Percentiles rank a stretch among this genome's conserved stretches.
Evolutionary conservation across 2,888 invertebrate species (phyloP).

Genomic region (Eupithecia centaureata): DNA sequence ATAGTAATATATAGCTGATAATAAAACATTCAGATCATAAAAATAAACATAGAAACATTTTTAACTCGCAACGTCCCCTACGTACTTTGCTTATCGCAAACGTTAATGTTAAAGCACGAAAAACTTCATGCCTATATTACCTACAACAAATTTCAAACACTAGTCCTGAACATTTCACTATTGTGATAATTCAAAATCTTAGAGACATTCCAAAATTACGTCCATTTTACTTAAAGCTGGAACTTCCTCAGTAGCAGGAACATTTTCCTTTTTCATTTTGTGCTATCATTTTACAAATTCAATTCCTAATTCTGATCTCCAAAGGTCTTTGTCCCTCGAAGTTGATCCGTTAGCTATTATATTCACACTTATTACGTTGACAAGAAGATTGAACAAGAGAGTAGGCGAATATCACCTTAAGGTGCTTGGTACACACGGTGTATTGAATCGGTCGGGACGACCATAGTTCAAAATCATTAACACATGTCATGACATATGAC

Average conservation of each 20-base stretch:
- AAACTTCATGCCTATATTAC: too few species aligned
- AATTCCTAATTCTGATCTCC: conserved; percentile 45
- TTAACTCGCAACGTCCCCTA: too few species aligned
- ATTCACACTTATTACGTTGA: conserved; percentile 45
- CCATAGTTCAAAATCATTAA: too few species aligned
- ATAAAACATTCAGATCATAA: too few species aligned
- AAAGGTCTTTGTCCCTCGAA: conserved; percentile 37
- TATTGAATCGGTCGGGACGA: neutral
- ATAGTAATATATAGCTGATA: too few species aligned
- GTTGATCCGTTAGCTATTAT: conserved; percentile 45
- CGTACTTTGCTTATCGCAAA: too few species aligned
- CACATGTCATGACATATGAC: too few species aligned
- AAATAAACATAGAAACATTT: too few species aligned
- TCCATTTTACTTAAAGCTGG: neutral
- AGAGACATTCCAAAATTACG: neutral
- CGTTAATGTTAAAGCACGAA: too few species aligned
- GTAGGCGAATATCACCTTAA: conserved; percentile 44
- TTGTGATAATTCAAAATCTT: neutral
- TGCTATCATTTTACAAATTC: conserved; percentile 46
- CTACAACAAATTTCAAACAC: too few species aligned
- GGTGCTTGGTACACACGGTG: neutral
- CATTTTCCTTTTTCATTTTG: conserved; percentile 34
- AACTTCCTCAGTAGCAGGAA: conserved; percentile 13
- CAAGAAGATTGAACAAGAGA: conserved; percentile 42
- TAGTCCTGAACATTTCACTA: too few species aligned